These are phyloP conservation scores for Pollenia labialis DNA, from an alignment of 2,888 invertebrate genomes.

Conservation along the genomic window DNA sequence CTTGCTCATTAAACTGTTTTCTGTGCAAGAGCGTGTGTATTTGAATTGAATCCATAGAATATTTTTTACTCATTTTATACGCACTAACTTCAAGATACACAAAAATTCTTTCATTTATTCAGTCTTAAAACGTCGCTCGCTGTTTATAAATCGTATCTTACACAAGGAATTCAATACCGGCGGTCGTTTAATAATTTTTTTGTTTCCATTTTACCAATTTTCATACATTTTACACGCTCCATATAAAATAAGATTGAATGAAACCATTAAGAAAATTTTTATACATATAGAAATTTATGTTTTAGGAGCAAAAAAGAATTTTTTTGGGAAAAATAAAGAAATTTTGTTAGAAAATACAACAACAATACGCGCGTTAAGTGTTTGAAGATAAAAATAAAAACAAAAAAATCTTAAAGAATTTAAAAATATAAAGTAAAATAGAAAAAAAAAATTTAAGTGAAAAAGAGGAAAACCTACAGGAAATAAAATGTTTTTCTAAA, in stretches of 20 bases:
- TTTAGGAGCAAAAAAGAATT: slow-evolving; percentile 10
- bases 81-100: slow-evolving; percentile 76
- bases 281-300: slow-evolving; percentile 47
- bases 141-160: slow-evolving; percentile 75
- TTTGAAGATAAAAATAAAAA: slow-evolving; percentile 38
- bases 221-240: slow-evolving; percentile 68
- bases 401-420: slow-evolving; percentile 47
- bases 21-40: slow-evolving; percentile 16
- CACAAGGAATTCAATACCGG: slow-evolving; percentile 71
- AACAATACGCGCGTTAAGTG: slow-evolving; percentile 32
- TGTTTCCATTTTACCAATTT: slow-evolving; percentile 72
- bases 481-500: slow-evolving; percentile 14
- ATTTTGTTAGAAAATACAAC: slow-evolving; percentile 25
- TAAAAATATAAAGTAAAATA: slow-evolving; percentile 8
- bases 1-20: slow-evolving; percentile 25
- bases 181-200: slow-evolving; percentile 56
- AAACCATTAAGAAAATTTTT: slow-evolving; percentile 52
- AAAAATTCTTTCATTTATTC: slow-evolving; percentile 76
- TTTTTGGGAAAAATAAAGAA: not conserved
- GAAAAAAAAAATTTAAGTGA: slow-evolving; percentile 15
- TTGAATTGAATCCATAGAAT: slow-evolving; percentile 64
- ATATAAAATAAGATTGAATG: slow-evolving; percentile 51
- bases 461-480: slow-evolving; percentile 14
- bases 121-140: slow-evolving; percentile 81
- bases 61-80: slow-evolving; percentile 61